Evolutionary conservation across 2,888 invertebrate genomes (phyloP).

Genomic region (Argyra leucocephala): DNA sequence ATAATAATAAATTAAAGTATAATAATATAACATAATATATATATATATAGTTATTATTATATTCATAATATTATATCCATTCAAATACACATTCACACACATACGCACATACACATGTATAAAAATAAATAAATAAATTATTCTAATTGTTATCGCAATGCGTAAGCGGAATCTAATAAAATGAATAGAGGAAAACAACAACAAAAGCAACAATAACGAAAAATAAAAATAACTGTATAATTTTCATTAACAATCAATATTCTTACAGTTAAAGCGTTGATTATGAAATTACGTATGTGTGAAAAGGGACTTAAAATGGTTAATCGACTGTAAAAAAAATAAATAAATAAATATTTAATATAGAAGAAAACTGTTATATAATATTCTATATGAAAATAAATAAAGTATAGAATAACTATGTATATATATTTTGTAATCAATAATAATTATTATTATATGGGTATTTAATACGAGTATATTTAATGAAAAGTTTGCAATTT

Average conservation of each 20-base stretch:
- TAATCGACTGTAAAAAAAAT: constrained; percentile 3
- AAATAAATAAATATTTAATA: neutral
- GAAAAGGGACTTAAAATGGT: neutral
- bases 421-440: no score
- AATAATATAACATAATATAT: neutral
- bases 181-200: no score
- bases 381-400: no score
- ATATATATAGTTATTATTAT: no score
- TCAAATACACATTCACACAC: neutral
- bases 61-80: neutral
- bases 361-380: no score
- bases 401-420: no score
- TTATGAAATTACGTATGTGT: no score
- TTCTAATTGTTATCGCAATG: neutral
- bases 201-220: neutral
- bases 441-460: no score
- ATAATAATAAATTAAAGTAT: neutral
- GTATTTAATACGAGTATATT: no score
- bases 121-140: no score
- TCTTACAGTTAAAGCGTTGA: no score
- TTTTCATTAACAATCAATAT: neutral
- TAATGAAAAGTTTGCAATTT: no score
- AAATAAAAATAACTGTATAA: neutral
- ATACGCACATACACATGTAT: neutral
- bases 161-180: neutral